Conservation (phyloP, 2,888 invertebrate genomes). For the Sarcophaga variegata region DNA sequence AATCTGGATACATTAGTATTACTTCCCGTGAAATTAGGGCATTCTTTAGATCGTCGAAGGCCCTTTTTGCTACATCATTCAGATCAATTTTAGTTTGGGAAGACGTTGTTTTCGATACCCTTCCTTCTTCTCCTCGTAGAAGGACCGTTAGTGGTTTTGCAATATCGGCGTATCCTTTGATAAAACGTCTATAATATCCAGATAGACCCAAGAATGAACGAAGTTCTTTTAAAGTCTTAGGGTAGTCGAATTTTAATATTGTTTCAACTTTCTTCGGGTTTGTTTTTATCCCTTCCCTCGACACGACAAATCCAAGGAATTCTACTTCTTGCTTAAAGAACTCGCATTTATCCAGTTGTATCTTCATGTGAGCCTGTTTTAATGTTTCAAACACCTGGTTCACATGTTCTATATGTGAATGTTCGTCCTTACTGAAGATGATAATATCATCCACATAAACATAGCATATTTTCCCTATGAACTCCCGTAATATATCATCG, state of each 20-base stretch:
- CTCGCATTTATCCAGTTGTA: not conserved
- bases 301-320: no score
- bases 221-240: constrained; percentile 6
- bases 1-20: no score
- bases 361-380: not conserved
- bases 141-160: not conserved
- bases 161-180: not conserved
- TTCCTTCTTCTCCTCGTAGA: not conserved
- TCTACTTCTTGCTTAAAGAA: no score
- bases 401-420: no score
- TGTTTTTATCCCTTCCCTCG: not conserved
- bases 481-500: not conserved
- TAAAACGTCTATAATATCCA: not conserved
- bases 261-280: not conserved
- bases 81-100: no score
- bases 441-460: no score
- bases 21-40: no score
- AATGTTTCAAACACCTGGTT: no score
- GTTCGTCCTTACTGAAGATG: no score
- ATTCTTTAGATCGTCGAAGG: no score
- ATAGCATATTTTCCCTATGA: not conserved
- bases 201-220: not conserved
- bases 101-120: no score
- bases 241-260: not conserved
- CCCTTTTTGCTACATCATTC: no score